phyloP scores from a whole-genome alignment of 1,140 invertebrate species.

The Zaprionus nigranus region DNA sequence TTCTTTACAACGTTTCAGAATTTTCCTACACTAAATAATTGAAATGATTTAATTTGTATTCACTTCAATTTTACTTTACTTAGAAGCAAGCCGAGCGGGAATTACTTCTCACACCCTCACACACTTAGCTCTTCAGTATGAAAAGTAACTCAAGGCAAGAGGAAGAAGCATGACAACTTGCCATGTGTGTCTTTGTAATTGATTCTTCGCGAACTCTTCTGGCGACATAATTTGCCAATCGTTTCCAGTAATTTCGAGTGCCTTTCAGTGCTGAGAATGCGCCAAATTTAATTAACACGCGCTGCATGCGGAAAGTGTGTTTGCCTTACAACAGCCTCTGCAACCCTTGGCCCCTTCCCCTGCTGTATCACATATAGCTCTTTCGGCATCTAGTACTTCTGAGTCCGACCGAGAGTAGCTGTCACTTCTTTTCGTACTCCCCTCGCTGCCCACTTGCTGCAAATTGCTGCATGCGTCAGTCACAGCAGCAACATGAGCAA shows the following conservation, averaged over 20 bases:
- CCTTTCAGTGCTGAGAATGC: conserved; percentile 62
- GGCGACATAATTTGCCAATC: conserved; percentile 2
- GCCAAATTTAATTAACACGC: conserved; percentile 77
- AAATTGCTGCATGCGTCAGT: conserved; percentile 74
- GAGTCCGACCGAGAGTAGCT: background rate
- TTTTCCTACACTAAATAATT: too few species aligned
- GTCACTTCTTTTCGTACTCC: conserved; percentile 13
- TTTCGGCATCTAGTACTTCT: background rate
- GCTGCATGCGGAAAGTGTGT: conserved; percentile 65
- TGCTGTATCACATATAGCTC: background rate
- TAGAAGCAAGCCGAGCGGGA: too few species aligned
- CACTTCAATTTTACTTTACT: too few species aligned
- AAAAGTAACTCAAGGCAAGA: background rate
- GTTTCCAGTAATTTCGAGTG: conserved; percentile 50
- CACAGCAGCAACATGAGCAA: conserved; percentile 29
- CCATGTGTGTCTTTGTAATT: background rate
- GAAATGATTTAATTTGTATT: too few species aligned
- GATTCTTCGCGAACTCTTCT: background rate
- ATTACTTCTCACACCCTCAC: too few species aligned
- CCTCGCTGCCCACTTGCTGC: conserved; percentile 30
- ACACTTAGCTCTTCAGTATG: background rate
- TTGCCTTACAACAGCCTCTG: conserved; percentile 41
- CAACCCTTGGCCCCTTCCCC: background rate
- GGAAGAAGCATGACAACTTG: background rate
- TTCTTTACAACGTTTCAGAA: too few species aligned